These are phyloP conservation scores for Sturnus vulgaris DNA, from an alignment of 2,113 vertebrate genomes.

Conservation along the genomic window DNA sequence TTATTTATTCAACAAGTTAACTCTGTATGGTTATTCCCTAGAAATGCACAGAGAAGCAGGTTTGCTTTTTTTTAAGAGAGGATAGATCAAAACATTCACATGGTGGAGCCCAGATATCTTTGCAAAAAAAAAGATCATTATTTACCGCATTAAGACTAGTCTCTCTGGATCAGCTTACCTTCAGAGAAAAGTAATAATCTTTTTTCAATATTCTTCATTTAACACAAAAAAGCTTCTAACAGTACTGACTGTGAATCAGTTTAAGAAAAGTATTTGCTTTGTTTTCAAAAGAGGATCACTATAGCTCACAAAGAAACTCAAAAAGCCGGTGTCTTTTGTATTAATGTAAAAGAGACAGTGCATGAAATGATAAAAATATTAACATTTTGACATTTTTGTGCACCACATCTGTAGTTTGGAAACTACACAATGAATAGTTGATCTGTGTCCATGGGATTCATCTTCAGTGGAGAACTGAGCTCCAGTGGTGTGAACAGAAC, in stretches of 20 bases:
- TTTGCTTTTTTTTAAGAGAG: neutral
- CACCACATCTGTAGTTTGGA: neutral
- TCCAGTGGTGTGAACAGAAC: neutral
- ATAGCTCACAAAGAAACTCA: neutral
- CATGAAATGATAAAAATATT: neutral
- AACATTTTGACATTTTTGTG: neutral
- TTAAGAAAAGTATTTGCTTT: neutral
- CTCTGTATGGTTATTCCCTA: neutral
- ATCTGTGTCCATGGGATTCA: neutral
- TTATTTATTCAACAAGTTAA: neutral
- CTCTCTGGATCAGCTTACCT: neutral
- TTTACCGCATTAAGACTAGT: neutral
- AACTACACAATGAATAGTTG: neutral
- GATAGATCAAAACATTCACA: neutral
- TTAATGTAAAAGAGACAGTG: neutral
- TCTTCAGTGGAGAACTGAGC: accelerated
- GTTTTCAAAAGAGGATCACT: neutral
- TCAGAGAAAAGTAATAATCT: neutral
- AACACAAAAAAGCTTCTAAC: neutral
- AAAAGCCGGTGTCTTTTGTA: neutral
- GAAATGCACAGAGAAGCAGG: neutral
- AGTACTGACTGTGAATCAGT: neutral
- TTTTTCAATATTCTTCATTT: neutral
- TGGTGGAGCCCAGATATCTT: neutral
- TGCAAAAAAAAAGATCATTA: neutral